phyloP scores from a whole-genome alignment of 1,140 invertebrate species.

The Aphidius gifuensis region DNA sequence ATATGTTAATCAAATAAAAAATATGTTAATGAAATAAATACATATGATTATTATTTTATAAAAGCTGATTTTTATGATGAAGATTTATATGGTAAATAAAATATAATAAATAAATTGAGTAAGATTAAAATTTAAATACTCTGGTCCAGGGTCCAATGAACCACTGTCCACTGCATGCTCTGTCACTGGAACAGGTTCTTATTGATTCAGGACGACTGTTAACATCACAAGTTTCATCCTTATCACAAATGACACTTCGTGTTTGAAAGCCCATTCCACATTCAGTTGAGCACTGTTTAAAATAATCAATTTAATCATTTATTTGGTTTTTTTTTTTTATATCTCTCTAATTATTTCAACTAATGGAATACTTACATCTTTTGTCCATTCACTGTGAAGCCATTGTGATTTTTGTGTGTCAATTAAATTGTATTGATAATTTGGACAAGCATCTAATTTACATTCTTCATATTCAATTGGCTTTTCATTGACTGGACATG shows the following conservation, averaged over 20 bases:
- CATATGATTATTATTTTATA: no score
- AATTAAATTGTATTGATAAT: background rate
- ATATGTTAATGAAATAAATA: slow-evolving; percentile 4
- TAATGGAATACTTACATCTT: slow-evolving; percentile 30
- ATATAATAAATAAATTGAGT: slow-evolving; percentile 29
- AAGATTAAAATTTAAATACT: slow-evolving; percentile 48
- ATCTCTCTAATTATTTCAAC: no score
- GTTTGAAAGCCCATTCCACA: slow-evolving; percentile 46
- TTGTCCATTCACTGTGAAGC: slow-evolving; percentile 45
- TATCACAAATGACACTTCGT: slow-evolving; percentile 57
- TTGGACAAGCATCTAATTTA: slow-evolving; percentile 32
- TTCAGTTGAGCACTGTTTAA: slow-evolving; percentile 37
- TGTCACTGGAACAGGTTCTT: slow-evolving; percentile 62
- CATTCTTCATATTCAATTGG: slow-evolving; percentile 37
- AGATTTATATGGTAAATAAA: no score
- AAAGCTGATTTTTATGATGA: no score
- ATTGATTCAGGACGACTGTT: slow-evolving; percentile 57
- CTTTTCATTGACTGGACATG: slow-evolving; percentile 32
- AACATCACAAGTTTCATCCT: slow-evolving; percentile 50
- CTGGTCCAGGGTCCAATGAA: slow-evolving; percentile 66
- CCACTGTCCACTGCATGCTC: slow-evolving; percentile 66
- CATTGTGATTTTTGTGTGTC: slow-evolving; percentile 25
- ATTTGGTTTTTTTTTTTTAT: no score
- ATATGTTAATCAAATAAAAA: background rate
- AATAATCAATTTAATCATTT: background rate